phyloP scores from a whole-genome alignment of 2,797 vertebrate species.

The Enteromius unitaeniatus region DNA sequence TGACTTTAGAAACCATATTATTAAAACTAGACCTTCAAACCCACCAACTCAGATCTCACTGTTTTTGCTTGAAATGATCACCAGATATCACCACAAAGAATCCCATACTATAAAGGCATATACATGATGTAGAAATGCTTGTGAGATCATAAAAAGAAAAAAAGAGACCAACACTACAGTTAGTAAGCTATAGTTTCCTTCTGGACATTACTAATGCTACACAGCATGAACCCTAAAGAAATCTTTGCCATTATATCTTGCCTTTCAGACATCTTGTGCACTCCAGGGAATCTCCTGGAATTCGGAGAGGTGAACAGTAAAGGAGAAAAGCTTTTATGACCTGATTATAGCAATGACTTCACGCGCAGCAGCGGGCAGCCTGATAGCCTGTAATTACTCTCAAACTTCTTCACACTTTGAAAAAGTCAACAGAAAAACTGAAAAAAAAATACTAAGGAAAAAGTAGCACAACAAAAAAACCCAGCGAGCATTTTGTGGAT shows the following conservation, averaged over 20 bases:
- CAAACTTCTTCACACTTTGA: neutral
- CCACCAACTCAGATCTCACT: neutral
- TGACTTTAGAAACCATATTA: neutral
- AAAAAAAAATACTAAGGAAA: neutral
- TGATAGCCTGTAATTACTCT: neutral
- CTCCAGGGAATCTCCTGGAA: slow-evolving; percentile 19
- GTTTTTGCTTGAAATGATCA: neutral
- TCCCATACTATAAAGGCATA: neutral
- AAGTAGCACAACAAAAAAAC: neutral
- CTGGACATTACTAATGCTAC: neutral
- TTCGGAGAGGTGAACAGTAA: neutral
- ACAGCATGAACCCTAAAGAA: neutral
- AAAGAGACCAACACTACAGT: neutral
- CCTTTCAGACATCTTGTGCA: neutral
- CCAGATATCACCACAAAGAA: neutral
- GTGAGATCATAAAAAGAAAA: slow-evolving; percentile 1
- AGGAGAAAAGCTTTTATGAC: slow-evolving; percentile 18
- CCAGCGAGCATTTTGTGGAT: neutral
- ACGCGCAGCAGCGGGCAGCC: neutral
- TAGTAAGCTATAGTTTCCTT: neutral
- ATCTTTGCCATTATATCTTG: neutral
- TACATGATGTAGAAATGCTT: neutral
- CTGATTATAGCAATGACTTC: neutral
- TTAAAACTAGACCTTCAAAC: neutral
- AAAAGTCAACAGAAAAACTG: neutral